Evolutionary conservation across 1,140 invertebrate genomes (phyloP).

Genomic region (Drosophila sp.): DNA sequence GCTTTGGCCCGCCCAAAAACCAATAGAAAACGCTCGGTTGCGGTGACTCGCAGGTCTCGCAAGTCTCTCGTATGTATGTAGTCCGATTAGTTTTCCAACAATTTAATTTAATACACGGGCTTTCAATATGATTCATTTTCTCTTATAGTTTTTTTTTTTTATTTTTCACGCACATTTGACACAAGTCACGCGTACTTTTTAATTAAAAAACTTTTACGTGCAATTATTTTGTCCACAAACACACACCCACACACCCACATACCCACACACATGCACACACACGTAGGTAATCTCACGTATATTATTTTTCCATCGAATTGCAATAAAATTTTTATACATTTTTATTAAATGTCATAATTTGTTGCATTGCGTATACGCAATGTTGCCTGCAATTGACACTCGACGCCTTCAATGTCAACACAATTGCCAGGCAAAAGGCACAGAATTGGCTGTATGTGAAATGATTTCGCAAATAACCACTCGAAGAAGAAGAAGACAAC

Average conservation of each 20-base stretch:
- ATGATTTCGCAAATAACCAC: conserved; percentile 50
- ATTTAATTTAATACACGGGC: conserved; percentile 45
- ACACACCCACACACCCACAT: conserved; percentile 3
- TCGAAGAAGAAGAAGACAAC: conserved; percentile 19
- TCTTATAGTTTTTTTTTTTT: conserved; percentile 46
- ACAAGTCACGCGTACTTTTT: conserved; percentile 74
- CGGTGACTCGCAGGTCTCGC: neutral
- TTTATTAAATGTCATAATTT: conserved; percentile 37
- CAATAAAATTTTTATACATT: conserved; percentile 42
- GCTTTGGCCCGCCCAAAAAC: conserved; percentile 10
- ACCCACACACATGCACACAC: conserved; percentile 6
- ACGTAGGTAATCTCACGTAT: conserved; percentile 6
- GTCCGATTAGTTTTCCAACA: conserved; percentile 7
- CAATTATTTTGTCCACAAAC: conserved; percentile 63
- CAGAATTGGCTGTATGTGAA: conserved; percentile 56
- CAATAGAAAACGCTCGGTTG: neutral
- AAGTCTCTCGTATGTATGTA: neutral
- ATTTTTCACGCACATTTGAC: conserved; percentile 62
- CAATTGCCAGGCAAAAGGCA: conserved; percentile 40
- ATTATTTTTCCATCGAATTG: conserved; percentile 45
- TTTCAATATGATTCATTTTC: conserved; percentile 9
- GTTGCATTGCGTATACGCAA: conserved; percentile 56
- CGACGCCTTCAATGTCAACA: conserved; percentile 60
- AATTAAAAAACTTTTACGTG: conserved; percentile 78
- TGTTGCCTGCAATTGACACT: conserved; percentile 8